phyloP scores from a whole-genome alignment of 2,797 vertebrate genomes.

The Bradypodion pumilum region DNA sequence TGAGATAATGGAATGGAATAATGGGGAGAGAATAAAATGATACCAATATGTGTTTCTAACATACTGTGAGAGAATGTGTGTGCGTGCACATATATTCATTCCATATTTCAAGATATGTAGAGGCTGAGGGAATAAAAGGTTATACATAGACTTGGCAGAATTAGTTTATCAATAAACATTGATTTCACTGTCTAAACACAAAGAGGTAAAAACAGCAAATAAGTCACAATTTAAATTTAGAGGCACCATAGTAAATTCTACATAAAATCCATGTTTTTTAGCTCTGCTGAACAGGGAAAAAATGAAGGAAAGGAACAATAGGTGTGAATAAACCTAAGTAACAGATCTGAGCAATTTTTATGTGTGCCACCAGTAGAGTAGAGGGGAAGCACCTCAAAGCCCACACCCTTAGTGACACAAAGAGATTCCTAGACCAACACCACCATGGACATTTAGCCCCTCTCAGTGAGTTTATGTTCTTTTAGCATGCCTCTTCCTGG shows the following conservation, averaged over 20 bases:
- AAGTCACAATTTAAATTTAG: constrained; percentile 16
- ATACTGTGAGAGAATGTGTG: not conserved
- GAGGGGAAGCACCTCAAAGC: not conserved
- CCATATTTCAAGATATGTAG: not conserved
- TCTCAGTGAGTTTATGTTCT: not conserved
- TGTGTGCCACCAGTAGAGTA: not conserved
- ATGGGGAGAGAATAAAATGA: not conserved
- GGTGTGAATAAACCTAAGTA: not conserved
- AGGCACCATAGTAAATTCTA: constrained; percentile 13
- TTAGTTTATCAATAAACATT: constrained; percentile 30
- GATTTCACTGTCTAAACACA: constrained; percentile 12
- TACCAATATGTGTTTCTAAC: not conserved
- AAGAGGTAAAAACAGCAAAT: not conserved
- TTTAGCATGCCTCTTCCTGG: not conserved
- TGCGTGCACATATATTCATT: not conserved
- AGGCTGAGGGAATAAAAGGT: not conserved
- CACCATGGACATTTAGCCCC: not conserved
- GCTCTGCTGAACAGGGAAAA: not conserved
- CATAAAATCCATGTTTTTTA: constrained; percentile 14
- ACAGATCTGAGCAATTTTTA: not conserved
- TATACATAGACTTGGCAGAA: constrained; percentile 10
- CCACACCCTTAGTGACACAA: not conserved
- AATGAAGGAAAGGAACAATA: constrained; percentile 13
- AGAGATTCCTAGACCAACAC: not conserved
- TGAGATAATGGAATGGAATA: not conserved